A percentile compares a stretch with the other conserved stretches of the same genome.
Conservation (phyloP, 1,140 invertebrate genomes). For the Zaprionus inermis region DNA sequence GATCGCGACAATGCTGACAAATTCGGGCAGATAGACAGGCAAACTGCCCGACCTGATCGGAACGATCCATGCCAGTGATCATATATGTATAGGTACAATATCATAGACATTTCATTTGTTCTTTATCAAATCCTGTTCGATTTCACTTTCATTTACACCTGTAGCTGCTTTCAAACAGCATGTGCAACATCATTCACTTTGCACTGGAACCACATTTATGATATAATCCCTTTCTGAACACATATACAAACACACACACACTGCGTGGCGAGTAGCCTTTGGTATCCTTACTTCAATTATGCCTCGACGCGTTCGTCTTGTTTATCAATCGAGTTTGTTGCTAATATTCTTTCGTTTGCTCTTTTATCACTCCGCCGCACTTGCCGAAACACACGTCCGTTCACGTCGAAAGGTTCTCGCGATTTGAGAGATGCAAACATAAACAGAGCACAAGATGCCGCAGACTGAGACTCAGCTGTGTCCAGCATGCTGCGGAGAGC, state of each 20-base stretch:
- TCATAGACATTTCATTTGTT: neutral
- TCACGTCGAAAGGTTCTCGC: constrained; percentile 70
- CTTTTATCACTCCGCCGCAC: constrained; percentile 1
- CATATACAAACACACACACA: constrained; percentile 30
- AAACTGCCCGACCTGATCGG: constrained; percentile 1
- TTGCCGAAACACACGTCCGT: constrained; percentile 60
- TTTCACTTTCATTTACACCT: constrained; percentile 22
- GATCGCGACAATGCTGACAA: constrained; percentile 42
- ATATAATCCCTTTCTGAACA: neutral
- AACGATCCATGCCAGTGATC: neutral
- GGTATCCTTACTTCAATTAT: constrained; percentile 40
- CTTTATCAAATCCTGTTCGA: constrained; percentile 5
- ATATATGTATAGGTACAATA: neutral
- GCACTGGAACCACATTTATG: neutral
- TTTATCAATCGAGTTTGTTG: constrained; percentile 67
- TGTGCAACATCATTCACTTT: constrained; percentile 8
- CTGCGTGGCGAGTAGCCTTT: constrained; percentile 42
- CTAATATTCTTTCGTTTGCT: constrained; percentile 65
- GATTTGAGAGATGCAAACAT: constrained; percentile 71
- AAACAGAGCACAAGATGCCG: constrained; percentile 60
- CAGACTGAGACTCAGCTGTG: constrained; percentile 34
- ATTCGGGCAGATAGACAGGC: constrained; percentile 3
- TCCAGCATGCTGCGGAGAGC: constrained; percentile 37
- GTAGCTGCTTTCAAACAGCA: constrained; percentile 16
- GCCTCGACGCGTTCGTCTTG: constrained; percentile 40